These are phyloP conservation scores for Diplodus puntazzo DNA, from an alignment of 2,797 vertebrate species.

Conservation along the genomic window DNA sequence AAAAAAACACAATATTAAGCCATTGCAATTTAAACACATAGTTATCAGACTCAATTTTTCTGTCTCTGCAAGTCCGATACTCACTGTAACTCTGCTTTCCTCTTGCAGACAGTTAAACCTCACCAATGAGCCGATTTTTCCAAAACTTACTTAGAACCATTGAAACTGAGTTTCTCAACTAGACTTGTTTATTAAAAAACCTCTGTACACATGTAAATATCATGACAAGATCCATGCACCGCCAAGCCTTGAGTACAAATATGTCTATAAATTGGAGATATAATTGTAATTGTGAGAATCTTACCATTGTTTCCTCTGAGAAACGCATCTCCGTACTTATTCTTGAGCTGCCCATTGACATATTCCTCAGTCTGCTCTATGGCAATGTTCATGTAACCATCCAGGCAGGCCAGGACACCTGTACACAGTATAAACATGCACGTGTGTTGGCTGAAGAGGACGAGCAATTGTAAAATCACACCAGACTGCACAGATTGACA, in stretches of 20 bases:
- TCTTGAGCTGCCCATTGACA: conserved; percentile 98
- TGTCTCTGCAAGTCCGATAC: neutral
- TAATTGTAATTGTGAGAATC: neutral
- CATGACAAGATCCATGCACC: neutral
- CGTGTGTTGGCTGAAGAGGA: neutral
- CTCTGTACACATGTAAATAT: neutral
- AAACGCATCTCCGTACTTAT: conserved; percentile 98
- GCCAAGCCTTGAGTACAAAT: neutral
- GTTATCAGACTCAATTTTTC: neutral
- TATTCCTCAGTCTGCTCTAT: conserved; percentile 99
- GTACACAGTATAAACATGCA: neutral
- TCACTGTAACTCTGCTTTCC: neutral
- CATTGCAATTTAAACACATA: neutral
- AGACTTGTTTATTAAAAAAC: neutral
- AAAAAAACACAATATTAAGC: neutral
- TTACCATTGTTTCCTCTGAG: conserved; percentile 98
- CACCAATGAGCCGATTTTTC: neutral
- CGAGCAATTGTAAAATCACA: neutral
- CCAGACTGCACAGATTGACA: rapidly evolving
- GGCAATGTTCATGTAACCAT: conserved; percentile 99
- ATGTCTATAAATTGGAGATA: neutral
- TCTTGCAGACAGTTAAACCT: neutral
- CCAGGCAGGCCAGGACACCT: conserved; percentile 98
- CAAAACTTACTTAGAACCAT: neutral
- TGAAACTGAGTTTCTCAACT: neutral